A percentile compares a stretch with the other conserved stretches of the same genome.
These are phyloP conservation scores for Zapus hudsonius DNA, from an alignment of 2,113 vertebrate genomes.

Conservation along the genomic window DNA sequence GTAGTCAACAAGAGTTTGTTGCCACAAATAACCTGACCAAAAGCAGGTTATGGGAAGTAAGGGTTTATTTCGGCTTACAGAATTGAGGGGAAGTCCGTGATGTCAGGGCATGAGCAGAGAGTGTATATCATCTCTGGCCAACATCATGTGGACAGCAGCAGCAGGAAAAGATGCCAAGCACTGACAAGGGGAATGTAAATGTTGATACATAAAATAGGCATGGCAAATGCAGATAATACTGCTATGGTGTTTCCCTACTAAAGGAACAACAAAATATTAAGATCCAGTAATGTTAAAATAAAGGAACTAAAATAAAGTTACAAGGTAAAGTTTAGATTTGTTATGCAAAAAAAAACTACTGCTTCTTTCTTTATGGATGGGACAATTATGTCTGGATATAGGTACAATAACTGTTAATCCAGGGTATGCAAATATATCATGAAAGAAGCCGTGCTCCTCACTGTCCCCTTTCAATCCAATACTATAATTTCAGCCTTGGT, in stretches of 20 bases:
- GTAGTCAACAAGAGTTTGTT: too few species aligned
- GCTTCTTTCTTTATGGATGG: background rate
- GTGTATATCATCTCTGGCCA: too few species aligned
- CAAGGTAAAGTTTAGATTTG: background rate
- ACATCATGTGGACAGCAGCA: too few species aligned
- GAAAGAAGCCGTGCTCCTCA: constrained; percentile 62
- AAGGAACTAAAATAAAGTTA: background rate
- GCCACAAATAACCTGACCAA: too few species aligned
- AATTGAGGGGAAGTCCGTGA: too few species aligned
- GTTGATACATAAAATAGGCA: background rate
- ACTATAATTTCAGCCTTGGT: constrained; percentile 78
- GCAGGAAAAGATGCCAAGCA: too few species aligned
- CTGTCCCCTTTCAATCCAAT: constrained; percentile 78
- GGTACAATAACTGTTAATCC: constrained; percentile 73
- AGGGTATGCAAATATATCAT: constrained; percentile 69
- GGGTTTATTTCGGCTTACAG: too few species aligned
- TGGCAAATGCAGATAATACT: background rate
- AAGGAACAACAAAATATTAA: background rate
- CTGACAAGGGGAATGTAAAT: too few species aligned
- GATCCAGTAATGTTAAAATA: background rate
- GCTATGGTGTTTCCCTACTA: background rate
- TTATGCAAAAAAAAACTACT: background rate
- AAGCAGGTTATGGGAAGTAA: too few species aligned
- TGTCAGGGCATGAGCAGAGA: too few species aligned
- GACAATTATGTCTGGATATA: constrained; percentile 46